Conservation (phyloP, 2,888 invertebrate species). For the Athripsodes cinereus region DNA sequence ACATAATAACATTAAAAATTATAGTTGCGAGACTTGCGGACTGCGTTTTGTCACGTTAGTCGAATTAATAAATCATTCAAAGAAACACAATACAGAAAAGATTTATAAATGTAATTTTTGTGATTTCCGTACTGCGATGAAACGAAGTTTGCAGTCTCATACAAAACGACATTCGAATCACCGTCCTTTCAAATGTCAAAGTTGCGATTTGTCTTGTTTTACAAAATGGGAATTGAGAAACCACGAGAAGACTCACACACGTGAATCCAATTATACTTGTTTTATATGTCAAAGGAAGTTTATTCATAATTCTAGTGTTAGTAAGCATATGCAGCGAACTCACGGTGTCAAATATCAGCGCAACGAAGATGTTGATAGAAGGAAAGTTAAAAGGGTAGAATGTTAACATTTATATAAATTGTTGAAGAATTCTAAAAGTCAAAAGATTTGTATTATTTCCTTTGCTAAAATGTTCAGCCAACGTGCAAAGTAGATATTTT, state of each 20-base stretch:
- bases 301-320: conserved; percentile 43
- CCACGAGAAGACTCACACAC: conserved; percentile 41
- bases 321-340: conserved; percentile 43
- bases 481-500: no score
- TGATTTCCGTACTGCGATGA: conserved; percentile 35
- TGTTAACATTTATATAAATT: no score
- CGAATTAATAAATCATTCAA: conserved; percentile 43
- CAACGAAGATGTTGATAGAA: conserved; percentile 34
- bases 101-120: conserved; percentile 42
- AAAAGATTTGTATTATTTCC: no score
- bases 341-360: conserved; percentile 43
- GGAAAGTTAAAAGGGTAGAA: conserved; percentile 15
- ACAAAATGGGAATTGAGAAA: conserved; percentile 39
- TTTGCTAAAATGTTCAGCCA: no score
- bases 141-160: conserved; percentile 37
- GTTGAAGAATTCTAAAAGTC: no score
- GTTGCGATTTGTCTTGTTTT: conserved; percentile 39
- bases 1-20: conserved; percentile 44
- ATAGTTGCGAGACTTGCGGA: conserved; percentile 46
- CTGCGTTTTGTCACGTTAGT: conserved; percentile 44
- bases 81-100: conserved; percentile 37
- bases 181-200: conserved; percentile 39
- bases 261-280: conserved; percentile 43
- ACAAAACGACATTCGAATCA: conserved; percentile 43
- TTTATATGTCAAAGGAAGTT: conserved; percentile 41